A percentile compares a stretch with the other conserved stretches of the same genome.
These are phyloP conservation scores for Rhinella marina DNA, from an alignment of 2,797 vertebrate species.

Conservation along the genomic window DNA sequence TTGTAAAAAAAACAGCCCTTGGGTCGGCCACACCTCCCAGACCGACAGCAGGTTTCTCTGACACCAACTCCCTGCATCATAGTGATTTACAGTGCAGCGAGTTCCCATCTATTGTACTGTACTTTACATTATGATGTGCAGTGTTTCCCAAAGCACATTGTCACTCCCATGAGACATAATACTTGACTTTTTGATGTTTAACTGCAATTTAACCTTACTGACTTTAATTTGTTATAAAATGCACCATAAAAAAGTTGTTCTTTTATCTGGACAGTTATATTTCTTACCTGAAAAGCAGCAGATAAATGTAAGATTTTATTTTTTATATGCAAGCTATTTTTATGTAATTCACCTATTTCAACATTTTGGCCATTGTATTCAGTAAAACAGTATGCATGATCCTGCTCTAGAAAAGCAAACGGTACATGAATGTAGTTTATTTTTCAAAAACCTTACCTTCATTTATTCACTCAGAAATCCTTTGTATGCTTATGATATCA, in stretches of 20 bases:
- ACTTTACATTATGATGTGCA: not conserved
- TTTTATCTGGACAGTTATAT: not conserved
- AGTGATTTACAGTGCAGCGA: no score
- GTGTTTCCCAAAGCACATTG: not conserved
- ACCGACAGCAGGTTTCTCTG: no score
- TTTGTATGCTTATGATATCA: not conserved
- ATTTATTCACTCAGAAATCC: no score
- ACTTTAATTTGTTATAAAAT: no score
- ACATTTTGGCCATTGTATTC: not conserved
- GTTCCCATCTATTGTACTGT: no score
- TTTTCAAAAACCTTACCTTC: not conserved
- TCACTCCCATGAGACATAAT: no score
- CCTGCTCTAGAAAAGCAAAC: not conserved
- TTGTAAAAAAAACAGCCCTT: no score
- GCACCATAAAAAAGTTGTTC: not conserved
- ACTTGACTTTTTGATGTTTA: no score
- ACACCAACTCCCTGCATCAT: no score
- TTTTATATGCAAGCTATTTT: conserved; percentile 9
- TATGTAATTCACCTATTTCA: not conserved
- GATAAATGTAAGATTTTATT: not conserved
- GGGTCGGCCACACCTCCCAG: no score
- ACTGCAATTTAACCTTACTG: not conserved
- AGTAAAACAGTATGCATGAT: not conserved
- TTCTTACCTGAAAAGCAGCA: not conserved
- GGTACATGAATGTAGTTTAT: conserved; percentile 5